Evolutionary conservation across 2,113 vertebrate species (phyloP).

Genomic region (Egretta garzetta): DNA sequence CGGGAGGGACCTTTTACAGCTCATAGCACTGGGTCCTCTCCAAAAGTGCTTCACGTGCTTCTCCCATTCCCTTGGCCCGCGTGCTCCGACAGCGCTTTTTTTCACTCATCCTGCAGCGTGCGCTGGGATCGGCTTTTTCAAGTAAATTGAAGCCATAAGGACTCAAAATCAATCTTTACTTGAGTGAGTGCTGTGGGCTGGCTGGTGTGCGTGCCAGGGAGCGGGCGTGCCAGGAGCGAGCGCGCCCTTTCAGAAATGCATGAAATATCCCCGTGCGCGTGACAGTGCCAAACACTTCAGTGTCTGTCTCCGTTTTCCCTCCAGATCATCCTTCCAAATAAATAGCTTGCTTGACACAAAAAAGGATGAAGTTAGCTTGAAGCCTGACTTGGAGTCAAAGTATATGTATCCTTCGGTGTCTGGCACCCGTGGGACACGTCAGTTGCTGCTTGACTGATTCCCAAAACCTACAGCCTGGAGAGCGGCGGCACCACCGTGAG

Average conservation of each 20-base stretch:
- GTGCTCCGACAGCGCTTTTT: neutral
- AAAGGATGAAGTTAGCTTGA: neutral
- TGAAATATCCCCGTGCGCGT: neutral
- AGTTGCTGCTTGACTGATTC: neutral
- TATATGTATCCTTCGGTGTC: neutral
- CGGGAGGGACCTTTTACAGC: accelerated
- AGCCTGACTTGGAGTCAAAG: neutral
- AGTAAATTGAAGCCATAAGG: neutral
- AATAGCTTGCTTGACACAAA: neutral
- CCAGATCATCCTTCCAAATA: neutral
- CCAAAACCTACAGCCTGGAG: neutral
- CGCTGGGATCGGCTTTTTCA: neutral
- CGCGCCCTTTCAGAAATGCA: neutral
- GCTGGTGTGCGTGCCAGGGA: neutral
- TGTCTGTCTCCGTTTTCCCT: neutral
- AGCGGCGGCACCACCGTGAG: accelerated
- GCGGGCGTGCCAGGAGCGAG: neutral
- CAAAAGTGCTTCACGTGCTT: accelerated
- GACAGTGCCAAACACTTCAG: neutral
- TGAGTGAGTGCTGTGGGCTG: neutral
- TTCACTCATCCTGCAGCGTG: neutral
- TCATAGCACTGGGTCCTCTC: accelerated
- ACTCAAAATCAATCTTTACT: neutral
- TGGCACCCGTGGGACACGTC: neutral
- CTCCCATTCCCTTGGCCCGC: accelerated